phyloP scores from a whole-genome alignment of 2,113 vertebrate species.

The Vulpes lagopus region DNA sequence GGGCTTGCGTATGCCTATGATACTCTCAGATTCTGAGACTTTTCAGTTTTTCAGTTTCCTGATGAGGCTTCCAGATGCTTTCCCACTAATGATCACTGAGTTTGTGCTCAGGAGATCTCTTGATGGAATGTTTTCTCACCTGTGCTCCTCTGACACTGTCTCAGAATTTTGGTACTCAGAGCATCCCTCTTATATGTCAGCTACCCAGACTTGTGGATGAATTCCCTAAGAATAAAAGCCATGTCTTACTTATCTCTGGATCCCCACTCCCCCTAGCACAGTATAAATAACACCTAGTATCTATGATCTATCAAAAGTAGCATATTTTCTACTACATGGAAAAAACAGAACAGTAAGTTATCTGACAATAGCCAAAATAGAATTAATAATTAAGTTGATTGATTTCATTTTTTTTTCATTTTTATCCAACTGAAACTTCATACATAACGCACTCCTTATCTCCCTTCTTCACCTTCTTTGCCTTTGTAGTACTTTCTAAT shows the following conservation, averaged over 20 bases:
- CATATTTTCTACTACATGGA: neutral
- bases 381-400: neutral
- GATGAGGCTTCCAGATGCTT: neutral
- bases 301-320: neutral
- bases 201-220: neutral
- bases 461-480: neutral
- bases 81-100: neutral
- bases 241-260: neutral
- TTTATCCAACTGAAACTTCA: neutral
- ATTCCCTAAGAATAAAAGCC: neutral
- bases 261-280: neutral
- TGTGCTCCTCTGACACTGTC: neutral
- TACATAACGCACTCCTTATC: neutral
- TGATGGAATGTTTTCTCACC: neutral
- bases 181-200: neutral
- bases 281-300: neutral
- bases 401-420: neutral
- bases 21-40: neutral
- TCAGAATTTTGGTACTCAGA: neutral
- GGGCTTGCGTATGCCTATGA: neutral
- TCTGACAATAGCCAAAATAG: neutral
- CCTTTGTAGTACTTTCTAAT: neutral
- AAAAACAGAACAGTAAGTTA: constrained; percentile 25
- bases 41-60: neutral
- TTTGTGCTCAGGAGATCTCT: neutral